Base-by-base conservation (phyloP, 2,797 vertebrate species). In the Danio albolineatus region DNA sequence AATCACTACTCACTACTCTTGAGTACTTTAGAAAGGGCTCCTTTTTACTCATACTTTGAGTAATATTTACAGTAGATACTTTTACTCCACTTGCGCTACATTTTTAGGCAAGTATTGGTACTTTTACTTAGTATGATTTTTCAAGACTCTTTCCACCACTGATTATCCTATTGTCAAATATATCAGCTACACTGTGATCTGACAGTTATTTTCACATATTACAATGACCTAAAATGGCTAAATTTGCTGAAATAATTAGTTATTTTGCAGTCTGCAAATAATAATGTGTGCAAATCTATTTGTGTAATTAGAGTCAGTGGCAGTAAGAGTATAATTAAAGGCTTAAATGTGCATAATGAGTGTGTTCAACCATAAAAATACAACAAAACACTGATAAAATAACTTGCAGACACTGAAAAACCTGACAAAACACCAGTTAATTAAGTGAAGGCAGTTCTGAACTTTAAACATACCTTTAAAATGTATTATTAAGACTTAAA, bases 281-380 rank as follows among this genome's bases (percentile, higher is more conserved):
- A 16, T 14, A 48, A 36, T 48, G 16, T 28, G 28, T 28, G 28
- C 28, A 28, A 28, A 49, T 67, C 19, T 48, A 49, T 16, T 36
- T 67, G 8, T 48, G 13, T 67, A 57, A 28, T 67, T 67, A 13
- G 19, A 57, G 13, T 28, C n/a, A 49, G 4, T 66, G 64, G 66
- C 44, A 8, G 5, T 36, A 49, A 14, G 64, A n/a, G 2, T 36
- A 28, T 5, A 49, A 49, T 28, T 16, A 67, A 36, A 46, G 14
- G 19, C 13, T 14, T 36, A 67, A n/a, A 67, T 16, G 2, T 36
- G 21, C 44, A n/a, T 49, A 49, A 16, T 28, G 28, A 28, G 19
- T 16, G 64, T 48, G 43, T 67, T 67, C 36, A 36, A 3, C 13
- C 36, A 21, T 67, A 36, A 2, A 49, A 16, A 44, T 49, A 49